phyloP scores from a whole-genome alignment of 1,140 invertebrate genomes.

The Zophobas atratus region DNA sequence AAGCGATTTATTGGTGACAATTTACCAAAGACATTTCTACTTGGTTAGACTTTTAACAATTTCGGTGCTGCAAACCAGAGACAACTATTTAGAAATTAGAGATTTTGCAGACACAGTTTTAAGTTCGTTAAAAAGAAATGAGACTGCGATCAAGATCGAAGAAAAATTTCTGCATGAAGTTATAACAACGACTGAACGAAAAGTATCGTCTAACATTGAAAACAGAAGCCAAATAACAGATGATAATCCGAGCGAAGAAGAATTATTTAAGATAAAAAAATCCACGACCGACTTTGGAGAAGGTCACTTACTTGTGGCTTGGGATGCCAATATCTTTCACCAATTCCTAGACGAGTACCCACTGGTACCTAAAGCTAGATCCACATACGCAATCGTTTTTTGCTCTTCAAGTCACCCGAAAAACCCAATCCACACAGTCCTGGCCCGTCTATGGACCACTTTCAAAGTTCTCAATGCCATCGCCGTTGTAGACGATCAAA shows the following conservation, averaged over 20 bases:
- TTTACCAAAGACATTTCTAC: neutral
- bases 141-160: no score
- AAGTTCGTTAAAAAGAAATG: no score
- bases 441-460: neutral
- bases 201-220: no score
- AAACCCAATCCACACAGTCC: neutral
- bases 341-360: neutral
- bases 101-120: no score
- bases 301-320: neutral
- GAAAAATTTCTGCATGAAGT: no score
- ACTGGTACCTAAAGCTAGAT: neutral
- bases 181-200: no score
- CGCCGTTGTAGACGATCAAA: conserved; percentile 2
- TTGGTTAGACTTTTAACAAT: conserved; percentile 12
- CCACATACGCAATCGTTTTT: neutral
- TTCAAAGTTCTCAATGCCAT: neutral
- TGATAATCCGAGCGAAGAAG: no score
- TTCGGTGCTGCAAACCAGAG: neutral
- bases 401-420: neutral
- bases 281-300: neutral
- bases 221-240: no score
- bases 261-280: no score
- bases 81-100: neutral
- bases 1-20: neutral
- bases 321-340: neutral